A percentile compares a stretch with the other conserved stretches of the same genome.
Conservation (phyloP, 2,113 vertebrate genomes). For the Ceratotherium simum region DNA sequence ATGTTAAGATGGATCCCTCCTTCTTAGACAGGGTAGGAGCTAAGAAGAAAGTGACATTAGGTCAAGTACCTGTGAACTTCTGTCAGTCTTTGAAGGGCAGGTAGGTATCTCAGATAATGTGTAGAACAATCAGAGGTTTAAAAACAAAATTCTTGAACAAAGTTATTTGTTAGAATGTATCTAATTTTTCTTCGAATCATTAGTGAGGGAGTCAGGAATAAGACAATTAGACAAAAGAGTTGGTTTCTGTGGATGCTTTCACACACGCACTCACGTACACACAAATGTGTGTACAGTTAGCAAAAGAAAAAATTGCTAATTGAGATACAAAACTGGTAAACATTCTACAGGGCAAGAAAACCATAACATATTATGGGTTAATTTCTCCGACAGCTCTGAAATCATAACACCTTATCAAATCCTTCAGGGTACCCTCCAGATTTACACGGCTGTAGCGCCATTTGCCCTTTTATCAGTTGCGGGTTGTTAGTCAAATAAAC, state of each 20-base stretch:
- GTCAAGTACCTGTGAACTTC: not conserved
- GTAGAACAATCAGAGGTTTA: not conserved
- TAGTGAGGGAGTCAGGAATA: not conserved
- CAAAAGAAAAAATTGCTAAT: not conserved
- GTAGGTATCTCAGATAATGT: not conserved
- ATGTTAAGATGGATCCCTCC: not conserved
- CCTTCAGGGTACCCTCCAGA: not conserved
- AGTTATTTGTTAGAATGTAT: not conserved
- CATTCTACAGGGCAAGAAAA: not conserved
- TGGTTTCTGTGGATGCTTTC: not conserved
- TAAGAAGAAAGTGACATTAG: not conserved
- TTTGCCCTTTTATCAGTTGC: not conserved
- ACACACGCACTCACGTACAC: not conserved
- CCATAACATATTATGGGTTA: not conserved
- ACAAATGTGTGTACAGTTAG: not conserved
- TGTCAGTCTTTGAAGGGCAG: not conserved
- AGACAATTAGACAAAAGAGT: not conserved
- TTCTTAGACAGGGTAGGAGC: not conserved
- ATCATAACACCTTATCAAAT: not conserved
- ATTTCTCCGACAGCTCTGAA: not conserved
- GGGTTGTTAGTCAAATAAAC: constrained; percentile 8
- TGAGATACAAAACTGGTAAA: constrained; percentile 11
- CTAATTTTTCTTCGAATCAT: not conserved
- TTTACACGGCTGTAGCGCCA: not conserved
- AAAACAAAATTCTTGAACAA: constrained; percentile 38